A percentile compares a stretch with the other conserved stretches of the same genome.
Conservation (phyloP, 2,797 vertebrate species). For the Eleutherodactylus coqui region DNA sequence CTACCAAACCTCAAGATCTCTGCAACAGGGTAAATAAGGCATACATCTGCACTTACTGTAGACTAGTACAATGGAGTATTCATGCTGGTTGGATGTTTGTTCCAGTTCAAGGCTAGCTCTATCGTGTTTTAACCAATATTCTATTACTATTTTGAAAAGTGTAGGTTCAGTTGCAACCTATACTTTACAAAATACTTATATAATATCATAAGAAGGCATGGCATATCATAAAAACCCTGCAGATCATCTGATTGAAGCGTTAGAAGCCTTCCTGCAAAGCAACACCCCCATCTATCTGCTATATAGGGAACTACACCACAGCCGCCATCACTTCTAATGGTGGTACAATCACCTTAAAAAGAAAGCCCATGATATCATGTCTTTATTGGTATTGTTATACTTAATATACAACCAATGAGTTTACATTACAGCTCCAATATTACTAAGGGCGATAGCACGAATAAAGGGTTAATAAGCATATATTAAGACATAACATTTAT, state of each 20-base stretch:
- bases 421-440: no score
- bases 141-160: background rate
- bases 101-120: background rate
- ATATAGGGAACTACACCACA: background rate
- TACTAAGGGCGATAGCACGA: no score
- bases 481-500: no score
- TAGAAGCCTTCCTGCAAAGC: background rate
- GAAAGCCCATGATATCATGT: no score
- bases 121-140: background rate
- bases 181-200: background rate
- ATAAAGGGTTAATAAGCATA: no score
- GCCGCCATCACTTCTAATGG: background rate
- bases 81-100: background rate
- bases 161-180: background rate
- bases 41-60: background rate
- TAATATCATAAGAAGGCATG: background rate
- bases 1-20: slow-evolving; percentile 92
- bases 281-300: background rate
- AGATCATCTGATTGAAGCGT: background rate
- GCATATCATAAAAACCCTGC: background rate
- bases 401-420: no score
- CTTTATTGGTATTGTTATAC: no score
- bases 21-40: slow-evolving; percentile 86
- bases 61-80: background rate
- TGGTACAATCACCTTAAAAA: background rate